Conservation (phyloP, 2,888 invertebrate species). For the Sesia bembeciformis region DNA sequence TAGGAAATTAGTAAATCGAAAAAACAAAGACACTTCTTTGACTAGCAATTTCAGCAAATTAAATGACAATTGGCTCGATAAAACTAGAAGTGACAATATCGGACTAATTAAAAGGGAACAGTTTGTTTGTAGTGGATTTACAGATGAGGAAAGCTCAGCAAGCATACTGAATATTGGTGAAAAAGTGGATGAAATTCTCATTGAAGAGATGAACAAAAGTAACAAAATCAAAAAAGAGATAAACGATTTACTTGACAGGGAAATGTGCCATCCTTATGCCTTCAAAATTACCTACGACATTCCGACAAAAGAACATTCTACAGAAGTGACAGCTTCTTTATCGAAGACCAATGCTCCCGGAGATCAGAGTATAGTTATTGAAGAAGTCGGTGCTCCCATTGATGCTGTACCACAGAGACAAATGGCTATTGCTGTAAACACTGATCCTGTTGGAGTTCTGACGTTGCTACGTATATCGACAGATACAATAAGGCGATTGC, state of each 20-base stretch:
- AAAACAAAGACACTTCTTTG: slow-evolving; percentile 10
- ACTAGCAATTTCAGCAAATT: slow-evolving; percentile 1
- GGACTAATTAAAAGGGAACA: slow-evolving; percentile 12
- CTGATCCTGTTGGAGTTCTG: slow-evolving; percentile 47
- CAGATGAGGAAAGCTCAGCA: slow-evolving; percentile 12
- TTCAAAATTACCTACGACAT: slow-evolving; percentile 33
- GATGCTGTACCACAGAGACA: background rate
- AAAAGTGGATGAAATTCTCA: slow-evolving; percentile 1
- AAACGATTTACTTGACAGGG: slow-evolving; percentile 22
- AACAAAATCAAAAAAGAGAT: slow-evolving; percentile 31
- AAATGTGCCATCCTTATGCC: slow-evolving; percentile 17
- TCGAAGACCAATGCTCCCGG: slow-evolving; percentile 8
- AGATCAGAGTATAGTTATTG: slow-evolving; percentile 8
- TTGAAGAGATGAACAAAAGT: slow-evolving; percentile 33
- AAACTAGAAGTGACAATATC: slow-evolving; percentile 15
- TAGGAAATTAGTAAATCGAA: slow-evolving; percentile 10
- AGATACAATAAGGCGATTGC: slow-evolving; percentile 34
- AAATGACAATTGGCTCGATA: slow-evolving; percentile 8
- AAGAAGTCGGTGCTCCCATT: slow-evolving; percentile 12
- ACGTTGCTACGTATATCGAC: slow-evolving; percentile 40
- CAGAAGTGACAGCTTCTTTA: slow-evolving; percentile 36
- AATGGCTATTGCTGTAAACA: slow-evolving; percentile 50
- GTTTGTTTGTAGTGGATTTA: slow-evolving; percentile 10
- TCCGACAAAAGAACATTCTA: slow-evolving; percentile 42
- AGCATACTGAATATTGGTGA: slow-evolving; percentile 2